Evolutionary conservation across 2,888 invertebrate genomes (phyloP).

Genomic region (Uropetala carovei): DNA sequence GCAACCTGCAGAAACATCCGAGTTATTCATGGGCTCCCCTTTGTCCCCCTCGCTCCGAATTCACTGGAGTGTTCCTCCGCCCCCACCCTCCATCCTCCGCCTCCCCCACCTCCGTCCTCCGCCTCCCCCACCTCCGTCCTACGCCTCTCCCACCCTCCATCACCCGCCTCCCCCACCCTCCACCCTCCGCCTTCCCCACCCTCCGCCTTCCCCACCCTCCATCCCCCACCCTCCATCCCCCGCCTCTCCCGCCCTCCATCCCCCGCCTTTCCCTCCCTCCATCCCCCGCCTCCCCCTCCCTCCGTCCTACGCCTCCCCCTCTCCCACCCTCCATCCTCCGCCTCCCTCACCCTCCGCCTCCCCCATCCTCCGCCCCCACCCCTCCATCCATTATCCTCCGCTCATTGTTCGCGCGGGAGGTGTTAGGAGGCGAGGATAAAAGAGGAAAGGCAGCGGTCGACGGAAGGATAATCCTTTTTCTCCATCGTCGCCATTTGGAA

Average conservation of each 20-base stretch:
- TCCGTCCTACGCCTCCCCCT: too few species aligned
- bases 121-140: background rate
- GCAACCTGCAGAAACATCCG: constrained; percentile 43
- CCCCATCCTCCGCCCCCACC: background rate
- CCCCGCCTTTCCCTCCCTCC: background rate
- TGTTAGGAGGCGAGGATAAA: too few species aligned
- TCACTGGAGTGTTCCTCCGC: background rate
- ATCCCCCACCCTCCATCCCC: background rate
- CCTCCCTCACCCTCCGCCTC: background rate
- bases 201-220: too few species aligned
- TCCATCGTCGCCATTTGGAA: too few species aligned
- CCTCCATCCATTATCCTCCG: too few species aligned
- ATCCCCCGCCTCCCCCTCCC: background rate
- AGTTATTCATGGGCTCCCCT: constrained; percentile 38
- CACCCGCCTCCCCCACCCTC: too few species aligned
- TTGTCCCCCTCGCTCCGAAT: constrained; percentile 27
- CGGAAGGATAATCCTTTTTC: too few species aligned
- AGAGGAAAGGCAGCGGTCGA: too few species aligned
- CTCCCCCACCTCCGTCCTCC: background rate
- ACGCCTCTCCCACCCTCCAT: background rate
- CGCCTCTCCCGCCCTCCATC: background rate
- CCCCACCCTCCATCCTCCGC: too few species aligned
- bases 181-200: too few species aligned
- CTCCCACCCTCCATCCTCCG: background rate
- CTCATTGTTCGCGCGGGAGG: background rate